Conservation (phyloP, 2,113 vertebrate species). For the Herpetotheres cachinnans region DNA sequence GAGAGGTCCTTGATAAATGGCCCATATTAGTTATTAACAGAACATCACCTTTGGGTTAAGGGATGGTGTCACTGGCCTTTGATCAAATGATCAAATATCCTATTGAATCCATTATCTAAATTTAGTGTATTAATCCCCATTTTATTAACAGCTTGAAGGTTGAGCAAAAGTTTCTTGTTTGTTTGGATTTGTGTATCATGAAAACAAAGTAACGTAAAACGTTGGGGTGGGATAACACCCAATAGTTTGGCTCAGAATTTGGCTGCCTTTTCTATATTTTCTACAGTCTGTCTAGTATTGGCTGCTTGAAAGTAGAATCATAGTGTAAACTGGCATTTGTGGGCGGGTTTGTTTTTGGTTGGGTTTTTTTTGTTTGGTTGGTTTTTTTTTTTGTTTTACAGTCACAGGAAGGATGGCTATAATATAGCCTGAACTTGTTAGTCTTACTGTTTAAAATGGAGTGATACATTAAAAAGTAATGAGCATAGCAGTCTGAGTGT, state of each 20-base stretch:
- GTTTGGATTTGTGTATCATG: too few species aligned
- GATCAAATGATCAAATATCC: background rate
- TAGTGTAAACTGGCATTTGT: background rate
- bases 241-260: background rate
- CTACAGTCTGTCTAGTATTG: background rate
- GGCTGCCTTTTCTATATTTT: background rate
- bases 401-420: background rate
- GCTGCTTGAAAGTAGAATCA: background rate
- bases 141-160: background rate
- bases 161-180: too few species aligned
- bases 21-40: background rate
- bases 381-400: background rate
- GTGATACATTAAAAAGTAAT: slow-evolving; percentile 69
- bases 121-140: background rate
- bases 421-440: slow-evolving; percentile 36
- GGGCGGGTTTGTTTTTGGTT: background rate
- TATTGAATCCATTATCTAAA: background rate
- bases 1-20: background rate
- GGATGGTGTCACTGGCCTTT: background rate
- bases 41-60: background rate
- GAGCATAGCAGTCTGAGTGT: slow-evolving; percentile 33
- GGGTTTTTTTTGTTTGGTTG: background rate
- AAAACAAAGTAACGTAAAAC: too few species aligned
- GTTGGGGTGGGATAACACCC: background rate
- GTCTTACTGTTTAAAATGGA: slow-evolving; percentile 60